phyloP scores from a whole-genome alignment of 1,140 invertebrate genomes.

The Drosophila seguyi region DNA sequence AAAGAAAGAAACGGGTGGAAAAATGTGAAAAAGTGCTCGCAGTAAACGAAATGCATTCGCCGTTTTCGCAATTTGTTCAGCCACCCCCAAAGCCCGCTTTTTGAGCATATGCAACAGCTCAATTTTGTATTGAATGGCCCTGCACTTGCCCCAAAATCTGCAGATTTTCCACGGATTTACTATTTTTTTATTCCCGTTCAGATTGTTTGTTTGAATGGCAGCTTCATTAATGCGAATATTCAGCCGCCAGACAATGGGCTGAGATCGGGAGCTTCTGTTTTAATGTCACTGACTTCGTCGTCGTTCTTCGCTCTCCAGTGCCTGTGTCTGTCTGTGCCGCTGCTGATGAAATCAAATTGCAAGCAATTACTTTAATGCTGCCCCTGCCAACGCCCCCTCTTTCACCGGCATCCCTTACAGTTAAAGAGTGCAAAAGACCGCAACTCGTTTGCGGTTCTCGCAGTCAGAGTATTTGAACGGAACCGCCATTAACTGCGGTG shows the following conservation, averaged over 20 bases:
- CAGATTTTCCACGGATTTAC: constrained; percentile 2
- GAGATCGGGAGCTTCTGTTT: constrained; percentile 20
- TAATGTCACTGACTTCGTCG: constrained; percentile 8
- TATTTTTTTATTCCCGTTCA: neutral
- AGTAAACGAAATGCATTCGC: constrained; percentile 66
- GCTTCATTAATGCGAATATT: constrained; percentile 76
- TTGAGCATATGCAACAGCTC: constrained; percentile 72
- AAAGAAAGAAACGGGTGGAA: constrained; percentile 4
- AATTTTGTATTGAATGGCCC: constrained; percentile 59
- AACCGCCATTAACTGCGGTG: constrained; percentile 57
- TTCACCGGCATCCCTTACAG: neutral
- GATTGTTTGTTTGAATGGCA: constrained; percentile 73
- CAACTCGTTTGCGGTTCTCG: constrained; percentile 63
- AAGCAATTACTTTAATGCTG: constrained; percentile 72
- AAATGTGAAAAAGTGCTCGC: constrained; percentile 41
- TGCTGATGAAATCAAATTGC: constrained; percentile 67
- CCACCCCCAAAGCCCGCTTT: constrained; percentile 18
- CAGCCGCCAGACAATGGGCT: constrained; percentile 38
- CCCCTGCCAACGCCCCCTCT: constrained; percentile 5
- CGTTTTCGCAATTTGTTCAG: constrained; percentile 61
- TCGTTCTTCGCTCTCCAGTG: constrained; percentile 9
- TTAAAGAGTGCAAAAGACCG: constrained; percentile 60
- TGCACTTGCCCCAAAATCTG: constrained; percentile 28
- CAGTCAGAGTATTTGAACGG: constrained; percentile 37
- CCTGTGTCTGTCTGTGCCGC: neutral